phyloP scores from a whole-genome alignment of 2,888 invertebrate species.

The Marasmarcha lunaedactyla region DNA sequence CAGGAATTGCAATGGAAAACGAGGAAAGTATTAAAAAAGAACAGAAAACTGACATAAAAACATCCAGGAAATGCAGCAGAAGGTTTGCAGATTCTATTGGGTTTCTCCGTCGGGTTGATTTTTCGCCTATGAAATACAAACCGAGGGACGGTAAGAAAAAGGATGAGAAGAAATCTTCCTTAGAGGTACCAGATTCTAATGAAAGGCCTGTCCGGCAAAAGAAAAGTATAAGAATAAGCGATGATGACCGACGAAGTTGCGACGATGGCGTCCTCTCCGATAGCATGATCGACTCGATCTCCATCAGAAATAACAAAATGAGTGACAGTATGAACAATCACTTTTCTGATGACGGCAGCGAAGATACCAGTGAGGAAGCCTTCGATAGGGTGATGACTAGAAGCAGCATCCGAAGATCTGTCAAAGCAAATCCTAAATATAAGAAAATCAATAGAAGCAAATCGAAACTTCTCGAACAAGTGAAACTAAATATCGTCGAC shows the following conservation, averaged over 20 bases:
- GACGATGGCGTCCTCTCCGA: constrained; percentile 43
- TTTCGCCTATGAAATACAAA: constrained; percentile 62
- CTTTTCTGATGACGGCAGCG: constrained; percentile 61
- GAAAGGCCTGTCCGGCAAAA: constrained; percentile 34
- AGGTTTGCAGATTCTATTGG: constrained; percentile 59
- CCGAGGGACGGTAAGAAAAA: constrained; percentile 43
- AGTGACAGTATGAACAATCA: constrained; percentile 64
- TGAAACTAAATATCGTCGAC: constrained; percentile 54
- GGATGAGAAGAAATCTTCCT: constrained; percentile 46
- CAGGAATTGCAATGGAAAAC: constrained; percentile 52
- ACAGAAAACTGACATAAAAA: constrained; percentile 37
- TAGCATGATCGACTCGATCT: constrained; percentile 33
- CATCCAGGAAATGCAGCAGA: constrained; percentile 49
- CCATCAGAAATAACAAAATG: constrained; percentile 45
- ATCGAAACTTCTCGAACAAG: constrained; percentile 56
- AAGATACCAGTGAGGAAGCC: constrained; percentile 61
- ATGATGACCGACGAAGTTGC: constrained; percentile 36
- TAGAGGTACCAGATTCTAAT: constrained; percentile 37
- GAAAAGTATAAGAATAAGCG: constrained; percentile 45
- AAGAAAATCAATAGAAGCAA: constrained; percentile 59
- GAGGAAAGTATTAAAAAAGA: constrained; percentile 38
- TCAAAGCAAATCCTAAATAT: constrained; percentile 63
- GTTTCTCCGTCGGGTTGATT: constrained; percentile 55
- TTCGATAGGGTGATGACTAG: constrained; percentile 61
- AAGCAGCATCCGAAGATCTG: constrained; percentile 53